Evolutionary conservation across 1,140 invertebrate genomes (phyloP), one percentile per base, ranked within the genome.

Genomic region (Lysiphlebus fabarum): DNA sequence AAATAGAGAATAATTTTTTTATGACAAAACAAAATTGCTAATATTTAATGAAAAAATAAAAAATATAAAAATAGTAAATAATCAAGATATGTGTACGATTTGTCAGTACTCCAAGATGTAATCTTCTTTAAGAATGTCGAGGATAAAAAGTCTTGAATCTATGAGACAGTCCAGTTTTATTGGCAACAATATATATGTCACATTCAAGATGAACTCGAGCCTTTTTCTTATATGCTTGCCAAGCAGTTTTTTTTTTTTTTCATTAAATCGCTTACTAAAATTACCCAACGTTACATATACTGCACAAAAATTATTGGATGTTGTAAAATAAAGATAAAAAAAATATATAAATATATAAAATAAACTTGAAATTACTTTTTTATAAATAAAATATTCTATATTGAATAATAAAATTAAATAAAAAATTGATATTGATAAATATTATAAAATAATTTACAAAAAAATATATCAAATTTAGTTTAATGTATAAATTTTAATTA

Each of bases 131-230:
- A 44, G 41, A 51, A 58, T 51, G 49, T 37, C 40, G 49, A 42
- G 37, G 36, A 51, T 43, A 40, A 53, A 36, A 34, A 48, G 49
- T 48, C 49, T 58, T 48, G 41, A 58, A 58, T 51, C 56, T 58
- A 58, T 58, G 56, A 51, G 49, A 33, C 49, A 53, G 41, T 58
- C 47, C 42, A 51, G 56, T 58, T 58, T 58, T 58, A 58, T 58
- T 58, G 56, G 48, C 14, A 14, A 50, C 47, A 50, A 50, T 58
- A 53, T 43, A 43, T 38, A 53, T 36, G 34, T 12, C 43, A 12
- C 48, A 34, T 33, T 47, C 40, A 12, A 59, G 43, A 59, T 41
- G 17, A 48, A 59, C 50, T 59, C 57, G n/a, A 38, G 33, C 36
- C 33, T 11, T 17, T 12, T 53, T 36, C 50, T 45, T 11, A 33